A percentile compares a stretch with the other conserved stretches of the same genome.
phyloP scores from a whole-genome alignment of 2,797 vertebrate genomes.

The Xerus rutilus region DNA sequence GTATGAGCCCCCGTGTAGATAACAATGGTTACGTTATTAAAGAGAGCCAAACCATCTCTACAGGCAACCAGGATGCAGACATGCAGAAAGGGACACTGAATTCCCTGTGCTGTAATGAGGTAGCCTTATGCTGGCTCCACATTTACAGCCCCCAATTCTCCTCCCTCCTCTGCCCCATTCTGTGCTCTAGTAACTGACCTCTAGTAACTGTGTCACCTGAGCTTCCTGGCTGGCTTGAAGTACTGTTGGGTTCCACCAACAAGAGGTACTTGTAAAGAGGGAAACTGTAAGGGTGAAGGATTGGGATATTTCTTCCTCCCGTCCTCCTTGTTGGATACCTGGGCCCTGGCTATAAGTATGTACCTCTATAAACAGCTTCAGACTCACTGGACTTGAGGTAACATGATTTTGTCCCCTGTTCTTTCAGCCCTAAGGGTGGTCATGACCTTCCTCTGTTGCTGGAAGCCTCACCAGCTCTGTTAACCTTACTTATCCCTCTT shows the following conservation, averaged over 20 bases:
- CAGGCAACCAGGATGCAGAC: background rate
- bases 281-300: background rate
- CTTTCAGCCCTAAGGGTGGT: background rate
- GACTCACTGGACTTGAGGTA: background rate
- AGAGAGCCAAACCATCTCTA: constrained; percentile 29
- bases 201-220: background rate
- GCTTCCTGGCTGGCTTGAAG: background rate
- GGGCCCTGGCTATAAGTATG: background rate
- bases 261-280: background rate
- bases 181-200: background rate
- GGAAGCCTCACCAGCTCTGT: background rate
- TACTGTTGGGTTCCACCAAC: background rate
- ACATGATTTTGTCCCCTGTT: background rate
- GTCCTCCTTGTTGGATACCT: background rate
- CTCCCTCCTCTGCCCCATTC: background rate
- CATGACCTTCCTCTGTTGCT: background rate
- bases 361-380: background rate
- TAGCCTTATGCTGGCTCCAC: no score
- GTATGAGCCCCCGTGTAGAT: background rate
- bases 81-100: background rate
- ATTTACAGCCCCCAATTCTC: background rate
- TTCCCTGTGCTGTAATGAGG: background rate
- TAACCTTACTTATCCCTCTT: background rate
- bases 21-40: background rate
- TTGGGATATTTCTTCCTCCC: background rate